Conservation (phyloP, 1,140 invertebrate species). For the Portunus trituberculatus region DNA sequence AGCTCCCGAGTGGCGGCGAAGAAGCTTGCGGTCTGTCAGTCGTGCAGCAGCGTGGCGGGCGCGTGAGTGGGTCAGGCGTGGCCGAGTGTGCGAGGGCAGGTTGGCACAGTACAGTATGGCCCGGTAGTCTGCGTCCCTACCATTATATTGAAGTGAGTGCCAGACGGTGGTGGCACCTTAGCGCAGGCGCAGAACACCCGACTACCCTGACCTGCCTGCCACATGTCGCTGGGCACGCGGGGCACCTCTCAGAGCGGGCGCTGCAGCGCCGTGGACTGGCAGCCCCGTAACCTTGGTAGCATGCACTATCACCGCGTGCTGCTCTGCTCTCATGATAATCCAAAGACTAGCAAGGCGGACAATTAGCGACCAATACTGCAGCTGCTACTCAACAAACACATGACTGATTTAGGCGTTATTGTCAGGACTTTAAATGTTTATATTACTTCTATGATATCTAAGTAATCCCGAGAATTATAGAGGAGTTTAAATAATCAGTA, state of each 20-base stretch:
- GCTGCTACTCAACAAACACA: not conserved
- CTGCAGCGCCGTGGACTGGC: not conserved
- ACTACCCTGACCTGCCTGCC: constrained; percentile 51
- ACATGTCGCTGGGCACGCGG: constrained; percentile 6
- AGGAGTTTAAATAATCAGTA: too few species aligned
- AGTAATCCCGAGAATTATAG: too few species aligned
- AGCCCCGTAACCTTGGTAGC: not conserved
- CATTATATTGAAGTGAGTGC: constrained; percentile 58
- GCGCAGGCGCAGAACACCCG: constrained; percentile 38
- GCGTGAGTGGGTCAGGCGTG: constrained; percentile 16
- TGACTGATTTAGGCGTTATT: not conserved
- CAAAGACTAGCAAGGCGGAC: not conserved
- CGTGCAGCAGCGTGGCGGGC: not conserved
- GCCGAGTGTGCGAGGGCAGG: constrained; percentile 37
- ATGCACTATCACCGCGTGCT: not conserved
- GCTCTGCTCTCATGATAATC: not conserved
- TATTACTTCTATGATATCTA: too few species aligned
- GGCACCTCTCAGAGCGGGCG: not conserved
- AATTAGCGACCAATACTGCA: not conserved
- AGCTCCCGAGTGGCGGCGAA: not conserved
- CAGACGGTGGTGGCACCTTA: constrained; percentile 24
- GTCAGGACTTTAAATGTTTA: not conserved
- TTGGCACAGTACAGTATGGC: constrained; percentile 46
- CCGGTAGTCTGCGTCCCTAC: not conserved
- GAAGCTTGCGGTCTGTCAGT: not conserved